phyloP scores from a whole-genome alignment of 2,797 vertebrate genomes.

The Gambelia wislizenii region DNA sequence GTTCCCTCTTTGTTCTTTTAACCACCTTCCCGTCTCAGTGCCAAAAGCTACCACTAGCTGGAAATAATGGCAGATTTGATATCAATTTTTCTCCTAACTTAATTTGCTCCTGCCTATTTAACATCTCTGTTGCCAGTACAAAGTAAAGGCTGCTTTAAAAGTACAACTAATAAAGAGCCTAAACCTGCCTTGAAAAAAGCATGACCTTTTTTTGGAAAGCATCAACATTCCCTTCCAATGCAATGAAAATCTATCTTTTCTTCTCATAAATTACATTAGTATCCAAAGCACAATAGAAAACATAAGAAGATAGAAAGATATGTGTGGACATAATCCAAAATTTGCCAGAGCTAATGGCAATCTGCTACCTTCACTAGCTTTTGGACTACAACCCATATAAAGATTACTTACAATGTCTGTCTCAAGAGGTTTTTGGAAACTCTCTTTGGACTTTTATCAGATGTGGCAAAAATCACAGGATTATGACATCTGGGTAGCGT shows the following conservation, averaged over 20 bases:
- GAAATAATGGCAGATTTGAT: neutral
- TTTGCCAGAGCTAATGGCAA: neutral
- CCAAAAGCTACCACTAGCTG: constrained; percentile 22
- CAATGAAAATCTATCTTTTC: neutral
- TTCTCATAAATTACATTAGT: neutral
- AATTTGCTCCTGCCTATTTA: neutral
- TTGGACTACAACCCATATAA: neutral
- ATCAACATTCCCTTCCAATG: neutral
- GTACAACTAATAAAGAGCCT: constrained; percentile 16
- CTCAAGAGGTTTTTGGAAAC: neutral
- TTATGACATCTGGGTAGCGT: too few species aligned
- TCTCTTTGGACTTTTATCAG: too few species aligned
- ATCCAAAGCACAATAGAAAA: neutral
- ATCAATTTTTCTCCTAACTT: constrained; percentile 33
- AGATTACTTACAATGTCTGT: neutral
- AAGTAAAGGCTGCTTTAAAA: neutral
- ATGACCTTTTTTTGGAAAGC: neutral
- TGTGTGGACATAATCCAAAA: neutral
- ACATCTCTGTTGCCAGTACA: neutral
- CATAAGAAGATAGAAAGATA: neutral
- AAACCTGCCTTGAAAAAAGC: constrained; percentile 5
- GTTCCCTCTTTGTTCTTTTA: neutral
- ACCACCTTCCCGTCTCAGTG: neutral
- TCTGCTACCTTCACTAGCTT: neutral
- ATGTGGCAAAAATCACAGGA: too few species aligned